Evolutionary conservation across 92 coral and sea anemone species (phyloP).

Genomic region (Heliopora coerulea): DNA sequence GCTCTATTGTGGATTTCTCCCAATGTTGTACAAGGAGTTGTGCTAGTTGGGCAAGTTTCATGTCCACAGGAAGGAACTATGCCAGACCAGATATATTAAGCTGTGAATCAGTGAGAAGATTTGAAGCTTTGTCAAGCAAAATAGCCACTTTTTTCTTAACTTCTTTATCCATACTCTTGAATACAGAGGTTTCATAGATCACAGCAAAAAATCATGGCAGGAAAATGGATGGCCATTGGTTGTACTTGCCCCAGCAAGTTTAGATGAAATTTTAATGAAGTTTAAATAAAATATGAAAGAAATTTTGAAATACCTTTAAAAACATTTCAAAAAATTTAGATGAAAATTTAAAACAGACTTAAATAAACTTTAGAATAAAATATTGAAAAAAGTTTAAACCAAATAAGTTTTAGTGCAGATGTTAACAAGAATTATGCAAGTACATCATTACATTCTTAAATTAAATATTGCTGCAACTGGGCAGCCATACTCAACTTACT

Average conservation of each 20-base stretch:
- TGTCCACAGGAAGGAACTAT: constrained; percentile 4
- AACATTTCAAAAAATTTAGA: background rate
- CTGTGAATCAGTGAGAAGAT: constrained; percentile 41
- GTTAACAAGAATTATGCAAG: constrained; percentile 25
- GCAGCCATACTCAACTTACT: constrained; percentile 7
- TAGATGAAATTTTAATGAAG: background rate
- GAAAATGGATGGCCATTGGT: background rate
- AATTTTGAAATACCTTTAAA: background rate
- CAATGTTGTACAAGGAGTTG: constrained; percentile 18
- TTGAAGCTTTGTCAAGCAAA: constrained; percentile 49
- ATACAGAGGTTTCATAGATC: background rate
- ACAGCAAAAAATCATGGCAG: background rate
- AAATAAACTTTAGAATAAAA: background rate
- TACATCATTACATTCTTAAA: constrained; percentile 11
- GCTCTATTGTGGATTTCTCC: constrained; percentile 55
- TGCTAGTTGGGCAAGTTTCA: background rate
- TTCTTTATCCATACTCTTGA: constrained; percentile 14
- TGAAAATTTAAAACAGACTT: background rate
- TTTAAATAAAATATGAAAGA: background rate
- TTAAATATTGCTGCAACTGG: constrained; percentile 23
- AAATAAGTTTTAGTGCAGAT: constrained; percentile 5
- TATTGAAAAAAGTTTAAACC: background rate
- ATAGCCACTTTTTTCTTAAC: constrained; percentile 23
- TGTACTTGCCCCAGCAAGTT: constrained; percentile 18
- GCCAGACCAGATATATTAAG: background rate